phyloP scores from a whole-genome alignment of 2,797 vertebrate species.

The Garrulus glandarius region DNA sequence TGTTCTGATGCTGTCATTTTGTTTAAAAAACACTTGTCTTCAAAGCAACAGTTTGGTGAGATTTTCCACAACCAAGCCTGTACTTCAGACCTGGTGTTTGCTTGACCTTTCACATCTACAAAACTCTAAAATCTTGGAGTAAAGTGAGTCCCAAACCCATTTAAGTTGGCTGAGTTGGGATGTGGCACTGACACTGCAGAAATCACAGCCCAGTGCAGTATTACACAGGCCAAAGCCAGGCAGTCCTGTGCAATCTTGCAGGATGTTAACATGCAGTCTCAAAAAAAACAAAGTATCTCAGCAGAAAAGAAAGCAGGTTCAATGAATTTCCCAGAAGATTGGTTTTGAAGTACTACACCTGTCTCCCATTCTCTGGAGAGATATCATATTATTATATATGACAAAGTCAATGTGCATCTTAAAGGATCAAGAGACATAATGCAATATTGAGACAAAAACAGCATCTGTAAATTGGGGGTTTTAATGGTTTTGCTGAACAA shows the following conservation, averaged over 20 bases:
- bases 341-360: background rate
- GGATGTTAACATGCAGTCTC: background rate
- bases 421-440: background rate
- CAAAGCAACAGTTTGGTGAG: background rate
- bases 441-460: background rate
- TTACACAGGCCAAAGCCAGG: background rate
- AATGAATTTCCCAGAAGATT: background rate
- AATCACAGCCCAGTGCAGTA: background rate
- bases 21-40: background rate
- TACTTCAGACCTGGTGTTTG: background rate
- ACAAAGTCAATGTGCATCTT: background rate
- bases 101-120: background rate
- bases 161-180: background rate
- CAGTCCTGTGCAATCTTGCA: rapidly evolving
- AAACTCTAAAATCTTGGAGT: background rate
- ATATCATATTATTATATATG: background rate
- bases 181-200: background rate
- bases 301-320: background rate
- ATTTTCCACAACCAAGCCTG: background rate
- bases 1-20: background rate
- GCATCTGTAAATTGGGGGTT: rapidly evolving
- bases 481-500: background rate
- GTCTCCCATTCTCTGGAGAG: background rate
- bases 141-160: background rate
- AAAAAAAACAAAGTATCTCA: background rate